Evolutionary conservation across 2,888 invertebrate species (phyloP), one percentile per base, ranked within the genome.

Genomic region (Megastigmus dorsalis): DNA sequence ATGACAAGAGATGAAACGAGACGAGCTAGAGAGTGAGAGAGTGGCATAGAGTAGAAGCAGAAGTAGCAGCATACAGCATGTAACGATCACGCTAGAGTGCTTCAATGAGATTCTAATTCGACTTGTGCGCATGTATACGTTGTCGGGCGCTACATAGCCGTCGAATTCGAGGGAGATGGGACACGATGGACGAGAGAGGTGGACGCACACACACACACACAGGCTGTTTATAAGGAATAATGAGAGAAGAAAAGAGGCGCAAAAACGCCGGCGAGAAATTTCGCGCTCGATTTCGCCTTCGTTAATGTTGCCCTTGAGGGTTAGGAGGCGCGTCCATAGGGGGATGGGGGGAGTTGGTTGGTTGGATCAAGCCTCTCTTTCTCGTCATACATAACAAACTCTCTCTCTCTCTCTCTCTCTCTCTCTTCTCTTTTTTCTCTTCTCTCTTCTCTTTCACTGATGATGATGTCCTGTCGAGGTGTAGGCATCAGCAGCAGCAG

Each of bases 91-190:
- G 63, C 33, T 60, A 57, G 36, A 62, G 33, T 67, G 69, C 78
- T 67, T 69, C 78, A 78, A 80, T 78, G 79, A 80, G 79, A 79
- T 80, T 78, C 79, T 80, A 80, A 81, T 81, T 80, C 77, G 78
- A 75, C 77, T 78, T 71, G 74, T 77, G 74, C 76, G 72, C 23
- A 28, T n/a, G n/a, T n/a, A n/a, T 55, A 10, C 30, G 43, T n/a
- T 54, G 10, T 30, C 9, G 4, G 28, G n/a, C n/a, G n/a, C n/a
- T n/a, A n/a, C n/a, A n/a, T n/a, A n/a, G n/a, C 28, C 67, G 33
- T 65, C 55, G 55, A 55, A 55, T 55, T 7, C 52, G 28, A 28
- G n/a, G 52, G 52, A 28, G 20, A 20, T 3, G 18, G 10, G n/a
- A n/a, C n/a, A n/a, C n/a, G 41, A 41, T 2, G 10, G 38, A 20